Conservation (phyloP, 2,113 vertebrate species). For the Anhinga anhinga region DNA sequence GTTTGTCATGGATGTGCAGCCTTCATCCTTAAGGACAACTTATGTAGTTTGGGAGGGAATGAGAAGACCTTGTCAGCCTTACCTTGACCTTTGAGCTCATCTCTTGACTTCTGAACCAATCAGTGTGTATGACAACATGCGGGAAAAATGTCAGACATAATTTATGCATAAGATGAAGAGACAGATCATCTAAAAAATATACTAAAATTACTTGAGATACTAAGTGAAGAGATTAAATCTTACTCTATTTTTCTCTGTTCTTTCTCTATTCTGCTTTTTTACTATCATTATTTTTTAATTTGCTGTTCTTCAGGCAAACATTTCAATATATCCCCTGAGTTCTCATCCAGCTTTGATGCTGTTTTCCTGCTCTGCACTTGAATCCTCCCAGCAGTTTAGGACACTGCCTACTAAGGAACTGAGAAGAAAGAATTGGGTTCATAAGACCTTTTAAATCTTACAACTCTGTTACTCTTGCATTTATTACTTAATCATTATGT, state of each 20-base stretch:
- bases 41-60: not conserved
- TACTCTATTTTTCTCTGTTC: not conserved
- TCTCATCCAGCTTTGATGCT: not conserved
- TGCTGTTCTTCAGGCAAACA: not conserved
- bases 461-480: not conserved
- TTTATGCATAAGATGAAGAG: not conserved
- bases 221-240: not conserved
- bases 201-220: not conserved
- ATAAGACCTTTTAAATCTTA: not conserved
- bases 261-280: not conserved
- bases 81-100: not conserved
- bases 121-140: not conserved
- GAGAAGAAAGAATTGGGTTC: not conserved
- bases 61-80: not conserved
- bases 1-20: not conserved
- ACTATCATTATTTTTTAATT: not conserved
- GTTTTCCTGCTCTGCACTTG: not conserved
- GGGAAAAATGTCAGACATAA: not conserved
- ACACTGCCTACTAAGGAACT: not conserved
- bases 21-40: not conserved
- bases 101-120: not conserved
- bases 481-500: not conserved
- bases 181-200: not conserved
- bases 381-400: not conserved
- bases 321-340: not conserved